Conservation (phyloP, 2,888 invertebrate species). For the Microplitis manilae region DNA sequence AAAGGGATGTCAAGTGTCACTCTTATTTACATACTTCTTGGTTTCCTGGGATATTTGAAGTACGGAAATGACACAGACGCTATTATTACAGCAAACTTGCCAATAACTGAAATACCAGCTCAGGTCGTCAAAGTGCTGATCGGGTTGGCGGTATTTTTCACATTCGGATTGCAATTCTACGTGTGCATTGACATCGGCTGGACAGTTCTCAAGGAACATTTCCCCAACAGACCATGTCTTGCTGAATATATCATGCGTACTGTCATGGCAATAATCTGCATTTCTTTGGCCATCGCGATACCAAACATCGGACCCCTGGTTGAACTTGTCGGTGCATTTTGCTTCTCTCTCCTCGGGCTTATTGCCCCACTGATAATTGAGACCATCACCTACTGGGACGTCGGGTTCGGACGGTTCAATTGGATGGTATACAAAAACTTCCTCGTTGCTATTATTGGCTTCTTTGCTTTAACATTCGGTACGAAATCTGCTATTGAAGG, state of each 20-base stretch:
- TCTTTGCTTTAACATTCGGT: conserved; percentile 88
- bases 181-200: conserved; percentile 95
- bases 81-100: conserved; percentile 90
- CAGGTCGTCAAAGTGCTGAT: conserved; percentile 16
- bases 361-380: conserved; percentile 90
- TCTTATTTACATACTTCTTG: conserved; percentile 88
- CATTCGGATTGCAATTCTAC: conserved; percentile 97
- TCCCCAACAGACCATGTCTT: conserved; percentile 78
- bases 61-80: conserved; percentile 81
- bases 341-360: conserved; percentile 93
- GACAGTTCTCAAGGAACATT: conserved; percentile 84
- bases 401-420: conserved; percentile 81
- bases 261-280: conserved; percentile 72
- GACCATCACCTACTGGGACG: conserved; percentile 88
- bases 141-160: conserved; percentile 81
- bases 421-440: conserved; percentile 87
- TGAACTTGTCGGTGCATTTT: conserved; percentile 93
- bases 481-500: conserved; percentile 79
- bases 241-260: conserved; percentile 83
- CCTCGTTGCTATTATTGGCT: conserved; percentile 82
- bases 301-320: conserved; percentile 93
- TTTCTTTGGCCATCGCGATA: conserved; percentile 86
- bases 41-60: conserved; percentile 91
- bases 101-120: conserved; percentile 77
- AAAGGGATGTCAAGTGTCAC: conserved; percentile 93